Conservation (phyloP, 1,140 invertebrate genomes). For the Orius laevigatus region DNA sequence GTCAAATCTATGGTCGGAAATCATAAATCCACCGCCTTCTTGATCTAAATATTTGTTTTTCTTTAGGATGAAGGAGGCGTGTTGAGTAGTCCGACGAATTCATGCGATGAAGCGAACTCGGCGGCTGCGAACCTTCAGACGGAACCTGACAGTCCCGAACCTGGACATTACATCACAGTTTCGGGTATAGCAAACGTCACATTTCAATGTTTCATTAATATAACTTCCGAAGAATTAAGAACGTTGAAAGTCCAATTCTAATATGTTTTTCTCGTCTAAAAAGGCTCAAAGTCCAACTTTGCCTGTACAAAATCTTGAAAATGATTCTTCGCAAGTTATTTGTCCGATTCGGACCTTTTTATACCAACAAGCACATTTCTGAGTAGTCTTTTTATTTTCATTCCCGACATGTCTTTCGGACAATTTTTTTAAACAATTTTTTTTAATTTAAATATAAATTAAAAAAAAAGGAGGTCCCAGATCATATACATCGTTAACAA, state of each 20-base stretch:
- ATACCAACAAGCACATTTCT: neutral
- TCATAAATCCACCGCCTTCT: neutral
- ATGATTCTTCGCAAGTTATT: neutral
- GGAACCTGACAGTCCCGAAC: conserved; percentile 23
- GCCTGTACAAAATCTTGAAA: conserved; percentile 9
- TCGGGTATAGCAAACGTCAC: conserved; percentile 26
- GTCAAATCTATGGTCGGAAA: neutral
- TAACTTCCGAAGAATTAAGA: too few species aligned
- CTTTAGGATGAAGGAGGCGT: conserved; percentile 13
- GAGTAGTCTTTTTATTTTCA: conserved; percentile 1
- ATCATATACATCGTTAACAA: conserved; percentile 26
- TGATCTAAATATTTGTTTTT: neutral
- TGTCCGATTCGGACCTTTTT: conserved; percentile 8
- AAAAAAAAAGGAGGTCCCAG: conserved; percentile 21
- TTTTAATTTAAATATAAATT: conserved; percentile 8
- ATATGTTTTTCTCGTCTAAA: too few species aligned
- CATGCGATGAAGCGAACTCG: conserved; percentile 3
- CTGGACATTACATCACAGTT: conserved; percentile 35
- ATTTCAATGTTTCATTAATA: too few species aligned
- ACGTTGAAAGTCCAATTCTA: too few species aligned
- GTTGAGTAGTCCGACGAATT: conserved; percentile 6
- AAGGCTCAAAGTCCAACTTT: too few species aligned
- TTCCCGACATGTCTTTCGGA: conserved; percentile 5
- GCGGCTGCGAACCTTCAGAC: conserved; percentile 3
- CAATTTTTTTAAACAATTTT: neutral